phyloP scores from a whole-genome alignment of 1,140 invertebrate genomes.

The Geopemphigus sp. region DNA sequence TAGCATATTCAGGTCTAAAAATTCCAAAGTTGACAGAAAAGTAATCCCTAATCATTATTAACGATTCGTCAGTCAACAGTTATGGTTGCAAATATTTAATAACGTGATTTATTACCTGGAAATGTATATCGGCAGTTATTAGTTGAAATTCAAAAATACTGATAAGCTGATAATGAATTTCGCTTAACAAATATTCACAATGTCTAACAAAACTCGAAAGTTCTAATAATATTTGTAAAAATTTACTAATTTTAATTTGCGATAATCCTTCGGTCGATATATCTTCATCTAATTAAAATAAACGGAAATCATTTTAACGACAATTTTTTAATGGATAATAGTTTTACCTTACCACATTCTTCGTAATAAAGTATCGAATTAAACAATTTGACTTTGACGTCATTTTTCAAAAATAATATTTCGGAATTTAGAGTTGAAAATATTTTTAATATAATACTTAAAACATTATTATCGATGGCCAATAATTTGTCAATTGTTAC shows the following conservation, averaged over 20 bases:
- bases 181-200: slow-evolving; percentile 45
- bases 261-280: slow-evolving; percentile 57
- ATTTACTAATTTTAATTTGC: slow-evolving; percentile 59
- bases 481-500: slow-evolving; percentile 60
- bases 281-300: slow-evolving; percentile 48
- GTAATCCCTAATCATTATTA: too few relatives aligned
- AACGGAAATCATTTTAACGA: neutral
- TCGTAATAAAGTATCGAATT: slow-evolving; percentile 65
- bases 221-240: slow-evolving; percentile 63
- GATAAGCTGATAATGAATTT: slow-evolving; percentile 43
- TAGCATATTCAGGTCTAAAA: too few relatives aligned
- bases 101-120: slow-evolving; percentile 57
- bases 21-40: too few relatives aligned
- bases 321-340: neutral
- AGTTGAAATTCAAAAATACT: slow-evolving; percentile 26
- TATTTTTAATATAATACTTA: slow-evolving; percentile 79
- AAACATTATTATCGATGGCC: slow-evolving; percentile 76
- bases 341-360: slow-evolving; percentile 57
- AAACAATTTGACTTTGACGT: slow-evolving; percentile 67
- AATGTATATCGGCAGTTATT: slow-evolving; percentile 58
- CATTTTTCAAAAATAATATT: slow-evolving; percentile 66
- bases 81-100: neutral
- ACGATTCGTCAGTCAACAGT: too few relatives aligned
- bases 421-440: slow-evolving; percentile 77
- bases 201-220: slow-evolving; percentile 64